phyloP scores from a whole-genome alignment of 2,888 invertebrate genomes.

The Xestia rhomboidea region DNA sequence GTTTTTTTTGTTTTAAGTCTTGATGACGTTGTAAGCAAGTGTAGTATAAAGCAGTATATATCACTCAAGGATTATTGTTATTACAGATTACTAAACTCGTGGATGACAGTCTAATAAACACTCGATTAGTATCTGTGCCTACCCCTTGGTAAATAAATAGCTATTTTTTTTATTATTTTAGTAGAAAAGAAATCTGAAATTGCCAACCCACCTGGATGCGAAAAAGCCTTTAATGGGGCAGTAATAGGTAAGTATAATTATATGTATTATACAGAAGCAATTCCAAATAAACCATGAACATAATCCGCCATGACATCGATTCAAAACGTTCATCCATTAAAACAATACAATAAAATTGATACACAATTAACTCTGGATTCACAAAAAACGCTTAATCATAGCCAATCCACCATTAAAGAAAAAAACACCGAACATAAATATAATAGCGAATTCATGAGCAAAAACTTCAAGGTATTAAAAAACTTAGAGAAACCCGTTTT shows the following conservation, averaged over 20 bases:
- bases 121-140: too few relatives aligned
- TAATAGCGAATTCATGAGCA: conserved; percentile 60
- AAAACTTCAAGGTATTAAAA: conserved; percentile 66
- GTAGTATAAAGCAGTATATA: too few relatives aligned
- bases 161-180: too few relatives aligned
- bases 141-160: too few relatives aligned
- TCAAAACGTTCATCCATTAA: conserved; percentile 8
- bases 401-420: conserved; percentile 50
- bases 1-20: too few relatives aligned
- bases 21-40: too few relatives aligned
- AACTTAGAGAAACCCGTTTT: conserved; percentile 64
- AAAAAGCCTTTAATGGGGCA: not conserved
- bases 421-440: conserved; percentile 46
- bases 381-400: conserved; percentile 46
- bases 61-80: too few relatives aligned
- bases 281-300: not conserved
- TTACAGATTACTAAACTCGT: too few relatives aligned
- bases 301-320: conserved; percentile 33
- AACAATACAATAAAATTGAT: conserved; percentile 37
- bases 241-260: too few relatives aligned
- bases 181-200: too few relatives aligned
- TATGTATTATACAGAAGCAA: not conserved
- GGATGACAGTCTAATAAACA: too few relatives aligned
- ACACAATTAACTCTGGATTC: conserved; percentile 26
- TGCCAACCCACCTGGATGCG: not conserved